Evolutionary conservation across 2,888 invertebrate species (phyloP).

Genomic region (Phalera bucephala): DNA sequence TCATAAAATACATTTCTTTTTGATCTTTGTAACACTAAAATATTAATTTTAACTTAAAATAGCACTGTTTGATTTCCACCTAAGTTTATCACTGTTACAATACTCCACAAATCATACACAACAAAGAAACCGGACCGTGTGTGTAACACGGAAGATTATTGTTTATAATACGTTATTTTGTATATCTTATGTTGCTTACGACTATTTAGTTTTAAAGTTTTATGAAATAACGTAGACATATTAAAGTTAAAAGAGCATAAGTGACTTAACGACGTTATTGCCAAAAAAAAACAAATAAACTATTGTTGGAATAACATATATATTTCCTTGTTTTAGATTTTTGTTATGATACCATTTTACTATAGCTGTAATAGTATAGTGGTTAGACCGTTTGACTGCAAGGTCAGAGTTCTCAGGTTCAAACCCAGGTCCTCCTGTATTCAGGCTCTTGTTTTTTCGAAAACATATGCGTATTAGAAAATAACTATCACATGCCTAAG

Average conservation of each 20-base stretch:
- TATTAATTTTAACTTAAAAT: no score
- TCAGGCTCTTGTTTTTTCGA: no score
- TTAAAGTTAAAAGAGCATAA: neutral
- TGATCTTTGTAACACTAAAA: no score
- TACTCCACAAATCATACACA: neutral
- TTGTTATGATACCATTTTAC: constrained; percentile 1
- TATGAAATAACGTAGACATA: neutral
- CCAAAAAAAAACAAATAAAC: no score
- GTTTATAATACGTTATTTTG: neutral
- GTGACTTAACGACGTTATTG: neutral
- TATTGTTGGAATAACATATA: neutral
- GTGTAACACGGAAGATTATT: neutral
- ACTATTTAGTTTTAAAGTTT: neutral
- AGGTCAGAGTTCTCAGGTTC: no score
- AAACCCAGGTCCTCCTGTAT: no score
- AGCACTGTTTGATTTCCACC: constrained; percentile 4
- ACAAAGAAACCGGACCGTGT: neutral
- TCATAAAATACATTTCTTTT: no score
- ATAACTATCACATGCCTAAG: no score
- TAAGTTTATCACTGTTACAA: neutral
- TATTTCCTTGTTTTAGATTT: neutral
- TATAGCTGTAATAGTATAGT: no score
- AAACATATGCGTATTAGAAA: no score
- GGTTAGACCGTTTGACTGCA: no score
- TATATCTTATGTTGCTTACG: neutral